Conservation (phyloP, 2,113 vertebrate species). For the Gnathonemus longibarbis region DNA sequence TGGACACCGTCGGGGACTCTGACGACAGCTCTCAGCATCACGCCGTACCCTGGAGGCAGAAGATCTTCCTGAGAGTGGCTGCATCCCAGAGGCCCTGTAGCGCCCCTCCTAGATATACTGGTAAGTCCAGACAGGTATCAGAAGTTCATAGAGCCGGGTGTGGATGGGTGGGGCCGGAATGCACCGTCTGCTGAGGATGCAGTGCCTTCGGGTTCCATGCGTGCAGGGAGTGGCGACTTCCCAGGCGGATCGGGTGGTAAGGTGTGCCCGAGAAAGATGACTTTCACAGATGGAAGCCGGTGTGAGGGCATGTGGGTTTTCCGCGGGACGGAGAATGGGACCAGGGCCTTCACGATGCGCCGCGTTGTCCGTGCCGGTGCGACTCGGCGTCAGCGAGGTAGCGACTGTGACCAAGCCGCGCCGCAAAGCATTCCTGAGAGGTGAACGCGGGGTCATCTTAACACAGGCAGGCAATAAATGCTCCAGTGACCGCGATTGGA, state of each 20-base stretch:
- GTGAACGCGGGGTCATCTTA: neutral
- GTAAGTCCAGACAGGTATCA: slow-evolving; percentile 35
- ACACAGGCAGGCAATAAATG: neutral
- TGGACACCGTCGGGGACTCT: slow-evolving; percentile 33
- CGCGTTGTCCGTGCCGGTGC: neutral
- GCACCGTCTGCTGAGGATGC: neutral
- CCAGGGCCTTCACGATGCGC: neutral
- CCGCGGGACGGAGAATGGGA: neutral
- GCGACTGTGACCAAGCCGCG: neutral
- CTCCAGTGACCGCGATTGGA: neutral
- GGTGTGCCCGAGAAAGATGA: neutral
- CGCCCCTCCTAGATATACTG: slow-evolving; percentile 64
- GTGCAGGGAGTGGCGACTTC: neutral
- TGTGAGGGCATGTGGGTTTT: neutral
- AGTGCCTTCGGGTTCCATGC: neutral
- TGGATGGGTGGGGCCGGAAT: neutral
- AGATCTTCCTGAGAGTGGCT: slow-evolving; percentile 95
- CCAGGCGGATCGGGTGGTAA: slow-evolving; percentile 13
- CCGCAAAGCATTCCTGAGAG: neutral
- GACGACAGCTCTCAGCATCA: slow-evolving; percentile 63
- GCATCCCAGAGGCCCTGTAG: slow-evolving; percentile 85
- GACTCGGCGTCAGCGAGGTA: neutral
- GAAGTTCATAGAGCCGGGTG: neutral
- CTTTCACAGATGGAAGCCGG: neutral
- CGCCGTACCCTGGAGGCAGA: slow-evolving; percentile 90